Evolutionary conservation across 2,888 invertebrate species (phyloP).

Genomic region (Subacronicta megacephala): DNA sequence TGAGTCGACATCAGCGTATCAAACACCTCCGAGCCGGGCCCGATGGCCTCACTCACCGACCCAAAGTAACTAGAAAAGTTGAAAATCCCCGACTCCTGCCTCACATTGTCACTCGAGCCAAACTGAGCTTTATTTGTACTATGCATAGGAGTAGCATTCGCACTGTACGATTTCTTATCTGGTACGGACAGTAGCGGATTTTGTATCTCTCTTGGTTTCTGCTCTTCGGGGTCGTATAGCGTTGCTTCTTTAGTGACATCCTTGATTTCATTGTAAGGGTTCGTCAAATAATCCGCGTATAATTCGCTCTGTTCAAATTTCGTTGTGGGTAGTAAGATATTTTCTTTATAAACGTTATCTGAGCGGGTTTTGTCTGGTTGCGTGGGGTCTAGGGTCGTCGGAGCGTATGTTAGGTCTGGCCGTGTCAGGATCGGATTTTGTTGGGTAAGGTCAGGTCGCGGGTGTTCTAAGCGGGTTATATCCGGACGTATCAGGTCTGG

Average conservation of each 20-base stretch:
- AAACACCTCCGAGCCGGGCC: conserved; percentile 91
- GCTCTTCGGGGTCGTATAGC: conserved; percentile 73
- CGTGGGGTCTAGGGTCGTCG: conserved; percentile 10
- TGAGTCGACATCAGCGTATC: conserved; percentile 79
- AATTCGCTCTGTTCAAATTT: conserved; percentile 74
- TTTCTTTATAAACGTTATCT: conserved; percentile 54
- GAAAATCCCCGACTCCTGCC: conserved; percentile 85
- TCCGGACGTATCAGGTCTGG: conserved; percentile 38
- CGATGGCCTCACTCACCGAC: conserved; percentile 73
- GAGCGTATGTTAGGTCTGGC: conserved; percentile 20
- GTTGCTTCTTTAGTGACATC: conserved; percentile 72
- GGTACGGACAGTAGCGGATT: conserved; percentile 60
- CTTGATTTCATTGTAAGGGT: conserved; percentile 87
- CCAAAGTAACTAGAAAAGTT: conserved; percentile 92
- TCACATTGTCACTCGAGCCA: conserved; percentile 82
- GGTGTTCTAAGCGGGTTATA: conserved; percentile 5
- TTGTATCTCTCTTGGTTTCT: conserved; percentile 49
- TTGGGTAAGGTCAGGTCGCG: conserved; percentile 30
- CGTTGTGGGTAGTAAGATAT: conserved; percentile 44
- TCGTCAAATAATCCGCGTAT: conserved; percentile 89
- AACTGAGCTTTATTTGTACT: conserved; percentile 78
- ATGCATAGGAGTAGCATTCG: conserved; percentile 82
- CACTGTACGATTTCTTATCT: conserved; percentile 79
- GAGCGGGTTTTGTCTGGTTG: conserved; percentile 40
- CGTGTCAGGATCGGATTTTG: conserved; percentile 19